Evolutionary conservation across 2,888 invertebrate species (phyloP), one percentile per base, ranked within the genome.

Genomic region (Orthonychiurus folsomi): DNA sequence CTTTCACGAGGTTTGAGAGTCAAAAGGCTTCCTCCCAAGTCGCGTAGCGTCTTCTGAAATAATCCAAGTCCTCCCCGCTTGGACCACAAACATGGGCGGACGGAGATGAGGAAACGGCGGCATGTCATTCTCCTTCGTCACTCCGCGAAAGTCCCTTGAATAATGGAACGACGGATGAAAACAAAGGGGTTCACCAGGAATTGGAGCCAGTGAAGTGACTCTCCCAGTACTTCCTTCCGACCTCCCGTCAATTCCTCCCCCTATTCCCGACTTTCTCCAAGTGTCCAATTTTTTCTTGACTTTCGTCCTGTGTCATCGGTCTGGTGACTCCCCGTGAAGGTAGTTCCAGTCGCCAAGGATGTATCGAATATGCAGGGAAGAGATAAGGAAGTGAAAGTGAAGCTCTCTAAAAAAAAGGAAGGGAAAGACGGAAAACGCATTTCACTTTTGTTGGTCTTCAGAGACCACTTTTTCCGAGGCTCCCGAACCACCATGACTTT

Each of bases 371-470:
- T 65, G 60, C 61, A 62, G 60, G 62, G 24, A 64, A 58, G 26
- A 59, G 63, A 63, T 63, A 63, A 63, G 59, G 28, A 12, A 61
- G 26, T 12, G n/a, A 24, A 54, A 61, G 56, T 61, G 61, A 61
- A 56, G 61, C 55, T 21, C 61, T 61, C 3, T 2, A 20, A 25
- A n/a, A n/a, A 15, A 60, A 47, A 54, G 47, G 52, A 53, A 55
- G 55, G 48, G n/a, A 60, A 28, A 48, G 57, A 24, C 63, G 61
- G 54, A 60, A 66, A 68, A 66, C 62, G 62, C 65, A 66, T 66
- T 69, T 67, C 62, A 64, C 62, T 63, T 68, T 69, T 66, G 68
- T 69, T 65, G 65, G 66, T 69, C 68, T 65, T 65, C 57, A 56
- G 68, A 69, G 68, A 69, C 66, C 64, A 69, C 68, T 69, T 69